Evolutionary conservation across 2,113 vertebrate species (phyloP), one percentile per base, ranked within the genome.

Genomic region (Tetraodon nigroviridis): DNA sequence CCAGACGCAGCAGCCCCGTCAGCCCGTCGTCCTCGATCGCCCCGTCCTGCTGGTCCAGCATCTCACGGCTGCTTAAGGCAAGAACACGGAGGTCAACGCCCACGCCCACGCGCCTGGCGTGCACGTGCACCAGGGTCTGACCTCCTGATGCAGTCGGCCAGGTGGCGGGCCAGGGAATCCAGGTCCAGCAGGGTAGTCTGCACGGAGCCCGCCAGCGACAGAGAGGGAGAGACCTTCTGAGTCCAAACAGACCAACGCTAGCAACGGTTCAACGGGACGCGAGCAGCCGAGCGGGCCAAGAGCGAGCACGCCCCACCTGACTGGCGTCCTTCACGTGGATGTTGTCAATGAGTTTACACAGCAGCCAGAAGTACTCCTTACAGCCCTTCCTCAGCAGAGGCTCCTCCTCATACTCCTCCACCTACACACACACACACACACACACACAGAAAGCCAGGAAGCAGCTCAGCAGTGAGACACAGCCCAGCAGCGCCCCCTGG

Each of bases 301-400:
- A n/a, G n/a, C n/a, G 29, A 60, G 0, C 11, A 7, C 20, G 3
- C 5, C 45, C n/a, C 87, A 98, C 95, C 93, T 99, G 96, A 86
- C 93, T 95, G 64, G 97, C 94, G 62, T 99, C 97, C 85, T 99
- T 99, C 50, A 99, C 95, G 8, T 99, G 97, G 86, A 99, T 99
- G 87, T 99, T 99, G 87, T 99, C 96, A 58, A 98, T 97, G 87
- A 99, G 93, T 86, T 99, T 99, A 80, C 97, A 98, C 24, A 99
- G 93, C 81, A 99, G 90, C 97, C 97, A 99, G 88, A 98, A 99
- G 86, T 99, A 99, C 47, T 99, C 97, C 78, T 98, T 98, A 87
- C 97, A 98, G 73, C 97, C 97, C 7, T 92, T 94, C 82, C 90
- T 88, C 66, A 99, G 69, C 71, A 97, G 82, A 21, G 93, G 92